phyloP scores from a whole-genome alignment of 2,113 vertebrate species.

The Ciconia stormi region DNA sequence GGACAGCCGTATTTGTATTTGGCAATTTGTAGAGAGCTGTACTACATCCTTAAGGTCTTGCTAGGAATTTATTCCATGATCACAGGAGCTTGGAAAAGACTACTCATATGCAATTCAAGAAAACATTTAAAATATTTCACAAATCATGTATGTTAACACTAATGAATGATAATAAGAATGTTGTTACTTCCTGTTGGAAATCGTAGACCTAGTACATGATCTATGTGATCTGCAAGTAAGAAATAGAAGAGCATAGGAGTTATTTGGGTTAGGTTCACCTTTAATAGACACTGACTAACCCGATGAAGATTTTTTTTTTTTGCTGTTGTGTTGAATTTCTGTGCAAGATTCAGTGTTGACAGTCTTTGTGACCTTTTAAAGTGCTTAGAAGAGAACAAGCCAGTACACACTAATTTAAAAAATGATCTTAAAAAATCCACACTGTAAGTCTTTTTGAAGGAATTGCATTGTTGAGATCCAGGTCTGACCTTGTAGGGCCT shows the following conservation, averaged over 20 bases:
- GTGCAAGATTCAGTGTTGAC: neutral
- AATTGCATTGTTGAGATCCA: neutral
- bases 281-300: neutral
- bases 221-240: neutral
- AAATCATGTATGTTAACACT: neutral
- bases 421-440: neutral
- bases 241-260: neutral
- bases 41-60: neutral
- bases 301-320: neutral
- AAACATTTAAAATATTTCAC: neutral
- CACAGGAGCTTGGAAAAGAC: neutral
- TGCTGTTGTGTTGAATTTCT: neutral
- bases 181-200: neutral
- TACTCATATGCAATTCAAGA: neutral
- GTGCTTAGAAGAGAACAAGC: neutral
- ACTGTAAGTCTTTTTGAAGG: neutral
- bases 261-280: neutral
- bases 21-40: neutral
- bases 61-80: neutral
- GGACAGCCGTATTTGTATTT: accelerated
- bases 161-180: neutral
- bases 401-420: neutral
- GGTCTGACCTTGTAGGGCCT: neutral
- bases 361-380: neutral
- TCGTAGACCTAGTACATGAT: neutral